These are phyloP conservation scores for Danio aesculapii DNA, from an alignment of 2,797 vertebrate species.

Conservation along the genomic window DNA sequence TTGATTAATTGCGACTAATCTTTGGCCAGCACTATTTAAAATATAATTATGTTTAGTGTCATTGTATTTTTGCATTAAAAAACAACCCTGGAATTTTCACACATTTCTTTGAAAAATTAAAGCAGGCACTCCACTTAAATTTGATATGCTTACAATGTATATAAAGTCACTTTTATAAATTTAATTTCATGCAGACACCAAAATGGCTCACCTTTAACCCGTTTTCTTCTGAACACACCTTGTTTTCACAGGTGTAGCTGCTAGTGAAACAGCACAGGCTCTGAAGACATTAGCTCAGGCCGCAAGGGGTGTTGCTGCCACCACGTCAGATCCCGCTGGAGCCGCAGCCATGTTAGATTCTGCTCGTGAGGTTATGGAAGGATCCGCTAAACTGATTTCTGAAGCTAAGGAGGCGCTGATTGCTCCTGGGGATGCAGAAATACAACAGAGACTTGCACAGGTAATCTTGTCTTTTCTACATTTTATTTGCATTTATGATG, in stretches of 20 bases:
- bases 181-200: too few species aligned
- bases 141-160: too few species aligned
- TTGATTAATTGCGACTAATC: too few species aligned
- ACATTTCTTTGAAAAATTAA: too few species aligned
- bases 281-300: conserved; percentile 94
- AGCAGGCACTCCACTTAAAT: too few species aligned
- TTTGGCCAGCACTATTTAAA: too few species aligned
- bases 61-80: too few species aligned
- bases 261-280: conserved; percentile 94
- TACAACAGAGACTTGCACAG: conserved; percentile 96
- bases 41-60: too few species aligned
- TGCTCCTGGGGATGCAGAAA: conserved; percentile 92
- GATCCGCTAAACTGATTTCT: conserved; percentile 93
- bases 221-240: not conserved
- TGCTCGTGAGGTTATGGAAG: conserved; percentile 95
- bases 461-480: conserved; percentile 69
- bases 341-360: conserved; percentile 94
- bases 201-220: too few species aligned
- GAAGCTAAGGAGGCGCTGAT: conserved; percentile 94
- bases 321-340: conserved; percentile 88
- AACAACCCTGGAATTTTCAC: too few species aligned
- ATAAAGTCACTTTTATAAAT: too few species aligned
- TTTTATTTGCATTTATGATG: not conserved
- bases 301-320: conserved; percentile 93
- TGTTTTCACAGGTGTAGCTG: conserved; percentile 83